Percentiles rank a stretch among this genome's conserved stretches.
Evolutionary conservation across 2,888 invertebrate species (phyloP).

Genomic region (Aproaerema taeniolella): DNA sequence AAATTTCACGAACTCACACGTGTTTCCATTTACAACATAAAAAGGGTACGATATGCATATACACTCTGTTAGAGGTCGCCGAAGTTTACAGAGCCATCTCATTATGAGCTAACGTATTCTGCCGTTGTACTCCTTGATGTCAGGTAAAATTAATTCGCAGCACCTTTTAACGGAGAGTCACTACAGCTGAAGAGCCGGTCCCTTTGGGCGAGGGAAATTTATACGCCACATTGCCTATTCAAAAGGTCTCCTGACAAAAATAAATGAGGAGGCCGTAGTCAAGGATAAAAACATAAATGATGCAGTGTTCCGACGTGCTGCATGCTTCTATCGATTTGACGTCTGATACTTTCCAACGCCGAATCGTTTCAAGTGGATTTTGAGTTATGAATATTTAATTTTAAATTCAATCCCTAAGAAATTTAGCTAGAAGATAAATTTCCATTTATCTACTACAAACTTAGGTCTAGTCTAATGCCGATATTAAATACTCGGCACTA

Average conservation of each 20-base stretch:
- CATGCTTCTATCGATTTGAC: no score
- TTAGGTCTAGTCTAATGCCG: no score
- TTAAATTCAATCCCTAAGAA: no score
- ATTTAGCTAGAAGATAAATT: no score
- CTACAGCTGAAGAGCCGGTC: slow-evolving; percentile 45
- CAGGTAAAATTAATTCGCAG: slow-evolving; percentile 67
- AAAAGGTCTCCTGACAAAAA: slow-evolving; percentile 58
- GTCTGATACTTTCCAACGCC: no score
- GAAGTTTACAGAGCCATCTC: slow-evolving; percentile 50
- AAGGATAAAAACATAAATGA: slow-evolving; percentile 32
- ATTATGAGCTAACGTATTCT: slow-evolving; percentile 56
- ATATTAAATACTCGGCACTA: no score
- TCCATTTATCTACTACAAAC: no score
- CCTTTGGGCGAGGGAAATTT: slow-evolving; percentile 55
- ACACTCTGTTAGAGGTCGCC: slow-evolving; percentile 21
- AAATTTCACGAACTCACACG: no score
- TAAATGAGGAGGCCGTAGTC: slow-evolving; percentile 48
- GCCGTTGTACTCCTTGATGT: slow-evolving; percentile 50
- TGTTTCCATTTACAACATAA: no score
- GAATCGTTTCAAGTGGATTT: no score
- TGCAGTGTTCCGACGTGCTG: slow-evolving; percentile 23
- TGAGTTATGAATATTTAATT: no score
- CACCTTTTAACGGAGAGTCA: slow-evolving; percentile 59
- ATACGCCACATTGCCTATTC: slow-evolving; percentile 70
- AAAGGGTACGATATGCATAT: no score